Base-by-base conservation (phyloP, 2,113 vertebrate genomes). In the Psephotus haematonotus region DNA sequence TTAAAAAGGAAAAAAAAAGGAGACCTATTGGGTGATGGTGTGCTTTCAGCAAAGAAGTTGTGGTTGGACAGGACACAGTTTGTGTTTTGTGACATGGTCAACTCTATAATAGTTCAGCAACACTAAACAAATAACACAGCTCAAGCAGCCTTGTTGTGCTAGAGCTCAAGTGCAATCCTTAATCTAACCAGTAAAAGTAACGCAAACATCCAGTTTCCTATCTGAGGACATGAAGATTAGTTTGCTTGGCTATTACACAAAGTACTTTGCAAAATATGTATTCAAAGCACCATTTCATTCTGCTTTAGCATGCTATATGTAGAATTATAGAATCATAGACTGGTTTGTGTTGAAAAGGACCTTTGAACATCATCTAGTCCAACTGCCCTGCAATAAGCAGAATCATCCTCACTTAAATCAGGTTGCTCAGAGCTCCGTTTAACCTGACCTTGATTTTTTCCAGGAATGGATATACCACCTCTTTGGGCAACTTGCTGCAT, bases 141-240 rank as follows among this genome's bases (percentile, higher is more conserved):
- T 95, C 47, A 82, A 77, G 13, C 28, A 90, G 23, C 13, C 53
- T 75, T 90, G 80, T 35, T 69, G 79, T n/a, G 12, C 5, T 29
- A 82, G 8, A 93, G 46, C 9, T 55, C 43, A 53, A 70, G 67
- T 7, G 47, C 62, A 95, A 82, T 90, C 91, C 84, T 97, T 94
- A 90, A 33, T 79, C n/a, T 80, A 79, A 91, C 69, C 64, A 82
- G 39, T 85, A 78, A 93, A 97, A 94, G 86, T 28, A 91, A 93
- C 76, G 43, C 16, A 87, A 92, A 95, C 31, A 95, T 87, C 86
- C 72, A 93, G 71, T 86, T 52, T 27, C 62, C 94, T 93, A 65
- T 81, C 78, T 94, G 87, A 90, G 86, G 55, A 97, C 96, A 95
- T 82, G 33, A 95, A 97, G 70, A 71, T 93, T 84, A 82, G 74